Evolutionary conservation across 2,888 invertebrate species (phyloP), one percentile per base, ranked within the genome.

Genomic region (Leptopilina drosophilae): DNA sequence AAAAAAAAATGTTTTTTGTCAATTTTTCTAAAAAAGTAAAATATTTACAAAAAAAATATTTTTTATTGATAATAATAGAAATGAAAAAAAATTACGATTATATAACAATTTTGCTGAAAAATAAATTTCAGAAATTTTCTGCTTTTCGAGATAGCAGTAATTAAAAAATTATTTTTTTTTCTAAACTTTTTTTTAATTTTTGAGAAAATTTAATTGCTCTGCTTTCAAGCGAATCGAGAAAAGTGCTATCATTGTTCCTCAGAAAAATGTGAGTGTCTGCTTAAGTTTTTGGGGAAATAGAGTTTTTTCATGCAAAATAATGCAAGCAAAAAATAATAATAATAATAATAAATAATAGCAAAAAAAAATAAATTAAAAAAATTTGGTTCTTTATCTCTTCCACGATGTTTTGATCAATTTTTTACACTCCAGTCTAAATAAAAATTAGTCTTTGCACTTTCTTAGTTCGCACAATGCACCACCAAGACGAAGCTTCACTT

Each of bases 191-290:
- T 80, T 81, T 69, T 75, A 12, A 49, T 53, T 46, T 64, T 75
- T n/a, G n/a, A 56, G n/a, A 14, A 14, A 56, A 12, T 26, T 49
- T 53, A 56, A 73, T 56, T 53, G 56, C 26, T 56, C 12, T 69
- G 26, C 53, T 69, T 26, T 73, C n/a, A 73, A 73, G 73, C 33
- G n/a, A 73, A 73, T 73, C 73, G 56, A 56, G 56, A 73, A 73
- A 73, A 56, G 73, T 73, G 53, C 73, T 73, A 53, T 56, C 56
- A 12, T 20, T 56, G 14, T 33, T 73, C 73, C 53, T n/a, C 73
- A 73, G 73, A 49, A n/a, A 73, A 73, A 73, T 73, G 73, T 73
- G 73, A 73, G 73, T 73, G 73, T 73, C 53, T 73, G 73, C 49
- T 73, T 73, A 53, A 73, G 33, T 73, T 73, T 73, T 73, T 73